phyloP scores from a whole-genome alignment of 1,140 invertebrate genomes.

The Dendrolimus punctatus region DNA sequence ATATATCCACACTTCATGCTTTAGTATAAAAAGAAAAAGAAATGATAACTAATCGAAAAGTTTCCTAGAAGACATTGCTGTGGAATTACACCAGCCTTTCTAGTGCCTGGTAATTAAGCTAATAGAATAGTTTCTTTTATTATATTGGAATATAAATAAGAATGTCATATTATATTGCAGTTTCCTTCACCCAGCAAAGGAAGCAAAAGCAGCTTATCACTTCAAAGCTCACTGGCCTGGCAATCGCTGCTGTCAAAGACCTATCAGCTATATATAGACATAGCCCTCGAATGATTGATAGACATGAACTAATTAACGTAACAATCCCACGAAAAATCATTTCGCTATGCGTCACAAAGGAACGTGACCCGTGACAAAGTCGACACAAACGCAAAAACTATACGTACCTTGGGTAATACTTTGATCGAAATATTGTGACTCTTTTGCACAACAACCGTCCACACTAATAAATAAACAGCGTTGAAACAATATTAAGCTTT shows the following conservation, averaged over 20 bases:
- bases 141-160: too few relatives aligned
- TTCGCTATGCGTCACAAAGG: conserved; percentile 13
- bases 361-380: conserved; percentile 5
- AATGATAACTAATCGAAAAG: too few relatives aligned
- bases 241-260: conserved; percentile 13
- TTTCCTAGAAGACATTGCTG: too few relatives aligned
- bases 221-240: too few relatives aligned
- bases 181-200: too few relatives aligned
- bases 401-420: conserved; percentile 56
- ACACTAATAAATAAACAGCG: conserved; percentile 62
- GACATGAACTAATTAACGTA: conserved; percentile 14
- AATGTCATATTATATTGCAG: too few relatives aligned
- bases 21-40: too few relatives aligned
- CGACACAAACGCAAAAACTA: conserved; percentile 3
- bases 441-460: conserved; percentile 33
- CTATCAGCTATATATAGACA: conserved; percentile 14
- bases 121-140: too few relatives aligned
- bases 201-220: not conserved
- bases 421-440: conserved; percentile 52
- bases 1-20: too few relatives aligned
- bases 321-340: conserved; percentile 2
- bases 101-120: too few relatives aligned
- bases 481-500: conserved; percentile 36
- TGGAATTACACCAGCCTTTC: too few relatives aligned
- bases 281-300: conserved; percentile 13